Conservation (phyloP, 2,797 vertebrate species). For the Clarias fuscus region DNA sequence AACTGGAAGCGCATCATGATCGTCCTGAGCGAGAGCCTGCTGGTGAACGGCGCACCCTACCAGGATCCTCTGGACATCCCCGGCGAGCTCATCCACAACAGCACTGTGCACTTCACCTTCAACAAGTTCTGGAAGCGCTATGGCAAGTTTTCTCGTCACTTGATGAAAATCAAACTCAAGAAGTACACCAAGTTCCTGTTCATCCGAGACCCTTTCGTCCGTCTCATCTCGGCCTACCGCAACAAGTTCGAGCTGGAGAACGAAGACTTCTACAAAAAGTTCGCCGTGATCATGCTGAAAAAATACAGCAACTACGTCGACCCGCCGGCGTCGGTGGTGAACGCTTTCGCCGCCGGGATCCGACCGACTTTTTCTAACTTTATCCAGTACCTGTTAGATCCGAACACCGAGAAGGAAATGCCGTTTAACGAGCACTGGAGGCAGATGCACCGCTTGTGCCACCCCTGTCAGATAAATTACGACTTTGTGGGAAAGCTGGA, state of each 20-base stretch:
- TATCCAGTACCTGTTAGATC: constrained; percentile 93
- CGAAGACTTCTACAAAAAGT: constrained; percentile 89
- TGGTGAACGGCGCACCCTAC: constrained; percentile 84
- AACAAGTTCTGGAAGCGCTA: constrained; percentile 98
- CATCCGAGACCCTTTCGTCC: constrained; percentile 93
- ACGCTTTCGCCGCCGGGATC: constrained; percentile 85
- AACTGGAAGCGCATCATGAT: constrained; percentile 99
- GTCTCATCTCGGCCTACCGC: constrained; percentile 96
- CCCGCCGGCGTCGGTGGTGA: constrained; percentile 80
- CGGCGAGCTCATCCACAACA: constrained; percentile 85
- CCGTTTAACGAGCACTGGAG: constrained; percentile 98
- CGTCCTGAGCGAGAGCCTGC: constrained; percentile 88
- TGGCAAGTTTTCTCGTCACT: constrained; percentile 88
- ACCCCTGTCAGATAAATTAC: constrained; percentile 96
- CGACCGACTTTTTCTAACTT: constrained; percentile 89
- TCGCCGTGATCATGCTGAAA: constrained; percentile 86
- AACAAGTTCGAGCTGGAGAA: constrained; percentile 94
- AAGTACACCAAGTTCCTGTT: constrained; percentile 99
- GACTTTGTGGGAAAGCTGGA: constrained; percentile 94
- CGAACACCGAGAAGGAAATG: constrained; percentile 85
- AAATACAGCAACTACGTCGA: constrained; percentile 84
- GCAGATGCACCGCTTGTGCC: constrained; percentile 92
- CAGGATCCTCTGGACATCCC: constrained; percentile 87
- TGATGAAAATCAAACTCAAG: constrained; percentile 95
- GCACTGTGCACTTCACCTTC: constrained; percentile 92